phyloP scores from a whole-genome alignment of 2,113 vertebrate genomes.

The Ammodytes marinus region DNA sequence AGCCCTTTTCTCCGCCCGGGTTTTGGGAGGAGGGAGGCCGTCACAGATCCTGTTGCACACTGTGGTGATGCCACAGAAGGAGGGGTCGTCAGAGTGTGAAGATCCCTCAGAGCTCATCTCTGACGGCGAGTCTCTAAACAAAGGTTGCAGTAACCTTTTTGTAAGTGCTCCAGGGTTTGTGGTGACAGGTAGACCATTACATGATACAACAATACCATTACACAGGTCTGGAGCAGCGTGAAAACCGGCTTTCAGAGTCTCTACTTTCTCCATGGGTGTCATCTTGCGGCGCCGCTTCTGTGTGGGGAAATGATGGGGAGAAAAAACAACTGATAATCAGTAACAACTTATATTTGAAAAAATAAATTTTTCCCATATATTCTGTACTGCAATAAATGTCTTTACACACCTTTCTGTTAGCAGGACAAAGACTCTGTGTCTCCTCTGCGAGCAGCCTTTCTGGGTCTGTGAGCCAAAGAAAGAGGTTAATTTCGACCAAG shows the following conservation, averaged over 20 bases:
- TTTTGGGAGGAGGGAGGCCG: constrained; percentile 87
- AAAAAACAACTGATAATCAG: constrained; percentile 10
- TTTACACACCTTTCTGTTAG: constrained; percentile 90
- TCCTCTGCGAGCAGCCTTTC: constrained; percentile 90
- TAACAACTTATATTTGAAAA: neutral
- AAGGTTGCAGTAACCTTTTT: constrained; percentile 83
- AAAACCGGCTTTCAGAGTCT: constrained; percentile 86
- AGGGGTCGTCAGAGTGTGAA: constrained; percentile 95
- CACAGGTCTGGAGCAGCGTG: constrained; percentile 79
- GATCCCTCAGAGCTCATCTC: constrained; percentile 95
- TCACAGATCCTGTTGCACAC: constrained; percentile 91
- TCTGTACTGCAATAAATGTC: neutral
- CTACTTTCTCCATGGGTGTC: constrained; percentile 88
- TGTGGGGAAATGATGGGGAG: neutral
- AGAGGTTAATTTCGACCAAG: constrained; percentile 9
- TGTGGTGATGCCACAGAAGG: constrained; percentile 94
- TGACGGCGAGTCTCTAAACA: constrained; percentile 89
- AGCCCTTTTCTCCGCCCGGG: constrained; percentile 90
- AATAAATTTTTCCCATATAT: too few species aligned
- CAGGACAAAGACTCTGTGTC: constrained; percentile 89
- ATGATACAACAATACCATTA: constrained; percentile 85
- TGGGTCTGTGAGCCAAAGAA: constrained; percentile 81
- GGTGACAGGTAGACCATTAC: constrained; percentile 84
- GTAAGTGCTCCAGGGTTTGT: constrained; percentile 82
- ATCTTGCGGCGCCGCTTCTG: constrained; percentile 92